Evolutionary conservation across 2,113 vertebrate species (phyloP).

Genomic region (Gambusia holbrooki): DNA sequence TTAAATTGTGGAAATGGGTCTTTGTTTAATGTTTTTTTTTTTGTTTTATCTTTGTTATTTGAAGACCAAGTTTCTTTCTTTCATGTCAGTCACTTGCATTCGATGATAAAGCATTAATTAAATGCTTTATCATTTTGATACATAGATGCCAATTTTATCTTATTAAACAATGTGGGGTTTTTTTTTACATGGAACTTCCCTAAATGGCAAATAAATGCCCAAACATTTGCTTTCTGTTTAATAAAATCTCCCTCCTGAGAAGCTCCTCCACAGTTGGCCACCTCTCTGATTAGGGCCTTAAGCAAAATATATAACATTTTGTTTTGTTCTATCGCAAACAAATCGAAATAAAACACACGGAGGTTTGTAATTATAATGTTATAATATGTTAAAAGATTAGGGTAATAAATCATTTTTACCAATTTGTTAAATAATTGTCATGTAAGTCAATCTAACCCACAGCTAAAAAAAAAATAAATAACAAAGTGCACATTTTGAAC

Average conservation of each 20-base stretch:
- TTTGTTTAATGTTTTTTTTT: conserved; percentile 33
- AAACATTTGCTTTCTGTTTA: no score
- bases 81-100: conserved; percentile 50
- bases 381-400: neutral
- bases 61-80: conserved; percentile 54
- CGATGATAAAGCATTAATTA: conserved; percentile 28
- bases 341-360: no score
- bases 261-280: no score
- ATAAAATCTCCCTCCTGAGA: no score
- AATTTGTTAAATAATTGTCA: neutral
- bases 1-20: conserved; percentile 43
- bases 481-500: conserved; percentile 30
- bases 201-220: no score
- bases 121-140: neutral
- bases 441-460: neutral
- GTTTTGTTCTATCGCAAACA: no score
- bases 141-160: neutral
- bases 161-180: conserved; percentile 1
- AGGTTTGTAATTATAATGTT: no score
- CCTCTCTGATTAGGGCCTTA: no score
- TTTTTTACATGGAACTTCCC: no score
- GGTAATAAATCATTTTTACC: neutral
- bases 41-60: conserved; percentile 35
- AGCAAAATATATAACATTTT: no score
- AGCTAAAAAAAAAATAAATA: neutral